Evolutionary conservation across 37 sponge, comb jelly and placozoan genomes (phyloP).

Genomic region (Amphimedon queenslandica): DNA sequence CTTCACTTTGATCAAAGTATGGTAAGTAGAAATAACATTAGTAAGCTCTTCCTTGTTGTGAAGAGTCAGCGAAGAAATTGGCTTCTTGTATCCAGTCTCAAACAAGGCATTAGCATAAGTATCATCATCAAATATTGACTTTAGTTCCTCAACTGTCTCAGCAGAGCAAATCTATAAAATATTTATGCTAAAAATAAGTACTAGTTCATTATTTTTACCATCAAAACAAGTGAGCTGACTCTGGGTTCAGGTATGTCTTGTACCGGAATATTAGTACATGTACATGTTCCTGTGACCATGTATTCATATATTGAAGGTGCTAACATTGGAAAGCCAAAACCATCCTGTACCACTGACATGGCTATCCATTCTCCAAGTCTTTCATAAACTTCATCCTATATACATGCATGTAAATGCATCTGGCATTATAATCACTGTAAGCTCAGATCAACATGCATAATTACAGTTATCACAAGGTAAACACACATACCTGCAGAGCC

Average conservation of each 20-base stretch:
- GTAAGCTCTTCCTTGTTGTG: neutral
- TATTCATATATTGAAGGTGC: neutral
- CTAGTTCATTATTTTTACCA: too few species aligned
- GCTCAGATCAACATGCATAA: neutral
- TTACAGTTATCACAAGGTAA: neutral
- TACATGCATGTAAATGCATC: too few species aligned
- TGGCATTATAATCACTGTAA: neutral
- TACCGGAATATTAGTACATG: neutral
- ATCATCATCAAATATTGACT: neutral
- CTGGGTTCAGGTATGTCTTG: too few species aligned
- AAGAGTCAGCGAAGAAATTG: neutral
- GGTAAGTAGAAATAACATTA: neutral
- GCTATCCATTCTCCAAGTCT: neutral
- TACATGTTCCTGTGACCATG: neutral
- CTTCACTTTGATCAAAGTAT: neutral
- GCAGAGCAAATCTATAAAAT: too few species aligned
- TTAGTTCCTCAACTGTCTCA: too few species aligned
- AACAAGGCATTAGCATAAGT: neutral
- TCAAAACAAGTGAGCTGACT: too few species aligned
- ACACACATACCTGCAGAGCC: neutral
- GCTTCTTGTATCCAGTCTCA: neutral
- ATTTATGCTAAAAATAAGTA: too few species aligned
- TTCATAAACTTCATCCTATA: neutral
- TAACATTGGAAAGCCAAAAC: neutral
- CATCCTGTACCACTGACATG: slow-evolving; percentile 1